phyloP scores from a whole-genome alignment of 1,140 invertebrate genomes.

The Aphelenchoides avenae region DNA sequence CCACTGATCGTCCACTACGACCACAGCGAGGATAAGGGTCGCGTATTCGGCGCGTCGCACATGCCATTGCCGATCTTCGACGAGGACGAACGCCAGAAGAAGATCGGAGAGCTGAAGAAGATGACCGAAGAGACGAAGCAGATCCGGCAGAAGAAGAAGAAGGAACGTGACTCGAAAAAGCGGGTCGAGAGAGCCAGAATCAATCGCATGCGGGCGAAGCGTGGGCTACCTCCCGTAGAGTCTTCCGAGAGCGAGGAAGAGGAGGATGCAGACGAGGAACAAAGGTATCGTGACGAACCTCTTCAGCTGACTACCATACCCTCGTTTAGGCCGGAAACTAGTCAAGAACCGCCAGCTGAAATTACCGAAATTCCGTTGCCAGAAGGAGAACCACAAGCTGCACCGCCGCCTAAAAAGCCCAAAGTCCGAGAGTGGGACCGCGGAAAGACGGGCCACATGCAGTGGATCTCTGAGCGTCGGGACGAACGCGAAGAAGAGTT shows the following conservation, averaged over 20 bases:
- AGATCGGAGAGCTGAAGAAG: constrained; percentile 37
- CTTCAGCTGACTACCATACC: too few relatives aligned
- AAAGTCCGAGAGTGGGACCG: constrained; percentile 36
- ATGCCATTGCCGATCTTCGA: constrained; percentile 29
- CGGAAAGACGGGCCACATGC: constrained; percentile 30
- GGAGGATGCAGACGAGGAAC: constrained; percentile 6
- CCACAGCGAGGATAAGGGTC: constrained; percentile 31
- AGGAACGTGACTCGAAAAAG: constrained; percentile 28
- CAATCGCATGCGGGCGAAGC: constrained; percentile 14
- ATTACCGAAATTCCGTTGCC: constrained; percentile 37
- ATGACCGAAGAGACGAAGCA: constrained; percentile 30
- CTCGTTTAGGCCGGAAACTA: too few relatives aligned
- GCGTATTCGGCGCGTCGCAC: constrained; percentile 41
- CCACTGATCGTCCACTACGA: constrained; percentile 39
- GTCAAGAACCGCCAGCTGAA: too few relatives aligned
- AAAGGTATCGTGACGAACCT: not conserved
- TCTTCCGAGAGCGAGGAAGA: constrained; percentile 21
- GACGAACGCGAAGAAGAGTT: constrained; percentile 45
- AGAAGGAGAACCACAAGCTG: constrained; percentile 8
- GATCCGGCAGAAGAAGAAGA: constrained; percentile 34
- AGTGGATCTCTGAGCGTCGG: constrained; percentile 34
- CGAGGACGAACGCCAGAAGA: constrained; percentile 35
- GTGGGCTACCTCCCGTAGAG: constrained; percentile 14
- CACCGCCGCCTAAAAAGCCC: constrained; percentile 13
- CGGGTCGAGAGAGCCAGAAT: constrained; percentile 9